Evolutionary conservation across 1,140 invertebrate species (phyloP).

Genomic region (Bursaphelenchus mucronatus): DNA sequence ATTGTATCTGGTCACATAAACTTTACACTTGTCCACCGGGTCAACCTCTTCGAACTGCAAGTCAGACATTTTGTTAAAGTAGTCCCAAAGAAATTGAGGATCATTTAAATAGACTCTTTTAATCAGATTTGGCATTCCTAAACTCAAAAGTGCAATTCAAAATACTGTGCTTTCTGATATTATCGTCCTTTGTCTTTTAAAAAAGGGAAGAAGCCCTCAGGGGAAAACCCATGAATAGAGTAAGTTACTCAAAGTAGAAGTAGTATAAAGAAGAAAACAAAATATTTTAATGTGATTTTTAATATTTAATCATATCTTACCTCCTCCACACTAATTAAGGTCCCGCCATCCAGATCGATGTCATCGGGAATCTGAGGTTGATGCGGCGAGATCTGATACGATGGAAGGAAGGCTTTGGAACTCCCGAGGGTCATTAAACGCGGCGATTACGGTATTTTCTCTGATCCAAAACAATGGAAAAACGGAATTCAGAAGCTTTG

Average conservation of each 20-base stretch:
- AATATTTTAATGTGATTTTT: too few relatives aligned
- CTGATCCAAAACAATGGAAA: too few relatives aligned
- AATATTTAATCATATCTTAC: slow-evolving; percentile 14
- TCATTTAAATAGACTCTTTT: too few relatives aligned
- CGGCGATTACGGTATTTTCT: too few relatives aligned
- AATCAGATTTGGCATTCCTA: too few relatives aligned
- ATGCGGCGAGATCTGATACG: neutral
- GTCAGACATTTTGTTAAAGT: slow-evolving; percentile 8
- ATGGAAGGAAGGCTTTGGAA: too few relatives aligned
- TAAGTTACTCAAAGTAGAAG: slow-evolving; percentile 4
- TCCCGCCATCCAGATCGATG: slow-evolving; percentile 43
- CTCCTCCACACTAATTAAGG: slow-evolving; percentile 40
- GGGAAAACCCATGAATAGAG: neutral
- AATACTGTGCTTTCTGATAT: too few relatives aligned
- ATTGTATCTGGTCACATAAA: slow-evolving; percentile 40
- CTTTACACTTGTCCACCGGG: slow-evolving; percentile 49
- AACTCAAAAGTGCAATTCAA: too few relatives aligned
- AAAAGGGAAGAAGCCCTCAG: neutral
- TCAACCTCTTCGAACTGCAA: slow-evolving; percentile 49
- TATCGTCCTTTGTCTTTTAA: too few relatives aligned
- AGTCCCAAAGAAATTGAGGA: neutral
- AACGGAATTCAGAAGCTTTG: too few relatives aligned
- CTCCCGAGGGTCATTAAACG: too few relatives aligned
- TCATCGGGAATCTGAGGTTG: slow-evolving; percentile 25
- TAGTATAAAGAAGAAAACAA: too few relatives aligned